Base-by-base conservation (phyloP, 1,140 invertebrate species). In the Aphaenogaster rudis region DNA sequence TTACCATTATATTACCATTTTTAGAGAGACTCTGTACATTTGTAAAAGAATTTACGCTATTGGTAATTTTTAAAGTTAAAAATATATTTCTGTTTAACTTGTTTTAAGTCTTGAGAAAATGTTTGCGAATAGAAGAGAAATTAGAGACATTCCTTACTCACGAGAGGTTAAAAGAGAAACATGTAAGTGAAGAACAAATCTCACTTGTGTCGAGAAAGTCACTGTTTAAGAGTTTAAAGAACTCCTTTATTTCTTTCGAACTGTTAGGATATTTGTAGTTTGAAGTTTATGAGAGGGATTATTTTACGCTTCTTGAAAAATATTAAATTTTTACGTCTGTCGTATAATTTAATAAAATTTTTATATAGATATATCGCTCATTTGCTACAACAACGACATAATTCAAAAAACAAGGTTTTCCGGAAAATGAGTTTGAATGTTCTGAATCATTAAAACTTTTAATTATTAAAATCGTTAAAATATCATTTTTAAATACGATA, bases 111-210 rank as follows among this genome's bases (percentile, higher is more conserved):
- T 74, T n/a, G 48, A n/a, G 33, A 39, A 74, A 74, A 54, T 39
- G 11, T 74, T 74, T 74, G 50, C 11, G 50, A 36, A 74, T 74
- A 36, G 71, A 57, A 54, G 50, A 57, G 50, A 54, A 74, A 74
- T 74, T 74, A n/a, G 17, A 57, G n/a, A 54, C 28, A 74, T 54
- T 57, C 17, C 17, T 74, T 74, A 33, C 33, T 2, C 33, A 13
- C n/a, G 17, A 74, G 48, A 72, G 9, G 17, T 74, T n/a, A 39
- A 76, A 74, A 76, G 50, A 54, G 33, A 76, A 76, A 42, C 9
- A 57, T 42, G 5, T 8, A 3, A 54, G 33, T 54, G 17, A 74
- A 57, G 28, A 76, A 36, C 21, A 36, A 52, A 74, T 74, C 69
- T 36, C 8, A 48, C 45, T 72, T 72, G 50, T 42, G 8, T 39